These are phyloP conservation scores for Chironomus riparius DNA, from an alignment of 2,888 invertebrate genomes.

Conservation along the genomic window DNA sequence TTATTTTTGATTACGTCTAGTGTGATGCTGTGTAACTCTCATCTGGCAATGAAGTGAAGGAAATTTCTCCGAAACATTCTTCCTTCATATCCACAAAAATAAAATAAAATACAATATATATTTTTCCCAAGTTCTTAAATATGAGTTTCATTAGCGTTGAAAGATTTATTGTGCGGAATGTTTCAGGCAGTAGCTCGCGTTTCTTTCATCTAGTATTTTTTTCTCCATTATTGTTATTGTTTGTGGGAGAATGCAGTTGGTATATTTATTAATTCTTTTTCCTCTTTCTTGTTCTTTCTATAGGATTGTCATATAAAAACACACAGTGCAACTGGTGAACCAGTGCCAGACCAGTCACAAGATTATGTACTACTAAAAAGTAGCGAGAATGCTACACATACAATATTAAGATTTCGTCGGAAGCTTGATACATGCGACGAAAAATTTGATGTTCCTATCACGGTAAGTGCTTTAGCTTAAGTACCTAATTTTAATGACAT, in stretches of 20 bases:
- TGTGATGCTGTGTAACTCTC: neutral
- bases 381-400: slow-evolving; percentile 77
- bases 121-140: neutral
- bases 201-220: neutral
- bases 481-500: neutral
- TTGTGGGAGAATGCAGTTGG: neutral
- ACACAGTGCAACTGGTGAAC: slow-evolving; percentile 47
- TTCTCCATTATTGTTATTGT: neutral
- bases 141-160: slow-evolving; percentile 9
- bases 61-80: neutral
- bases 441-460: slow-evolving; percentile 58
- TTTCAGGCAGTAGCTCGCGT: neutral
- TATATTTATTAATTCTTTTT: neutral
- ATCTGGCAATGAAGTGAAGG: neutral
- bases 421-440: slow-evolving; percentile 77
- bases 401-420: slow-evolving; percentile 70
- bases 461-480: slow-evolving; percentile 46
- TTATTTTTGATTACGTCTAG: neutral
- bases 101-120: neutral
- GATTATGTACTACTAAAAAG: slow-evolving; percentile 75
- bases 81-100: neutral
- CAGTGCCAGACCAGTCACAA: slow-evolving; percentile 68
- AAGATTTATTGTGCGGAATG: slow-evolving; percentile 5
- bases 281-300: neutral
- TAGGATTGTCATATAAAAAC: slow-evolving; percentile 73